Base-by-base conservation (phyloP, 2,888 invertebrate species). In the Dusona sp. region DNA sequence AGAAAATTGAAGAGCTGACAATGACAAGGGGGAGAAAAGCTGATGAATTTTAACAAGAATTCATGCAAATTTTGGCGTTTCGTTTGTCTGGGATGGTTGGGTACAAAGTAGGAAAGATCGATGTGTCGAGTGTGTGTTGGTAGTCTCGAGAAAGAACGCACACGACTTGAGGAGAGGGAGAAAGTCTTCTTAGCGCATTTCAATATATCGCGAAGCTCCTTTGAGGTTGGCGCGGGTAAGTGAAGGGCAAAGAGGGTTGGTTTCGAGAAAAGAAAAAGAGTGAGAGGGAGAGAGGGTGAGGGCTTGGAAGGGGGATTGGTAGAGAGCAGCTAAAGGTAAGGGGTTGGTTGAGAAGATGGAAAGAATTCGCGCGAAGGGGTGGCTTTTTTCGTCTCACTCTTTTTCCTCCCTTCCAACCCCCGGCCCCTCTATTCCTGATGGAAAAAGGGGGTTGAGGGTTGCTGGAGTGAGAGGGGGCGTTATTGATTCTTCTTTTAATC, bases 401-500 rank as follows among this genome's bases (percentile, higher is more conserved):
- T 61, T 64, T 74, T 75, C 19, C 42, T 36, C 81, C 73, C 73
- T 64, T 75, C 33, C 33, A 25, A 33, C 19, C 38, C 88, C 89
- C 85, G 86, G 85, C 80, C 86, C 51, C 22, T 61, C 85, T 83
- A 85, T 87, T 88, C 45, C 42, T 70, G 67, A 61, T 77, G 75
- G 82, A 75, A 75, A 81, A 74, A 57, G 88, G 89, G 83, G 88
- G 88, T 88, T 87, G 88, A 22, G 81, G 85, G 87, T 88, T 87
- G 77, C 87, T 87, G 90, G 86, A 77, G 82, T 81, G 85, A 81
- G 89, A 64, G 82, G 75, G 90, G 90, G 90, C 89, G 89, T 93
- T 93, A 93, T 93, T 93, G 93, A 93, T 93, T 93, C 93, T 93
- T 93, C 93, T 93, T 93, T 93, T 93, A 93, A 93, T 93, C 93